A percentile compares a stretch with the other conserved stretches of the same genome.
Evolutionary conservation across 2,113 vertebrate genomes (phyloP).

Genomic region (Pelodiscus sinensis): DNA sequence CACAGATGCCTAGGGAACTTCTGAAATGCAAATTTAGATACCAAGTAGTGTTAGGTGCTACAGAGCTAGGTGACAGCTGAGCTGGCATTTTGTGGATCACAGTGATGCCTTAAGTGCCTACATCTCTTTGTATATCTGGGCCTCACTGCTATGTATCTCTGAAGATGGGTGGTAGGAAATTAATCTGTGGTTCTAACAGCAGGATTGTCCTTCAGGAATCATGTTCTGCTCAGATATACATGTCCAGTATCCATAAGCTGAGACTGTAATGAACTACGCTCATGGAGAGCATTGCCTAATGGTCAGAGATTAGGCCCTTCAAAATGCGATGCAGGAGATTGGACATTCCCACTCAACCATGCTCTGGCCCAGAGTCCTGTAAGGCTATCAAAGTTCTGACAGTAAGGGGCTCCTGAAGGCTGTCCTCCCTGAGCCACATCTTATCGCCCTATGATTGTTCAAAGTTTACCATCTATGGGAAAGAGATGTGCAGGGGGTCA

Average conservation of each 20-base stretch:
- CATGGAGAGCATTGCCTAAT: not conserved
- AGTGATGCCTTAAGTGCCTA: not conserved
- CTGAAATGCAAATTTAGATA: not conserved
- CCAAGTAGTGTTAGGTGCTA: not conserved
- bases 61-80: not conserved
- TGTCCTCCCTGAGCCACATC: not conserved
- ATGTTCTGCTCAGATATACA: not conserved
- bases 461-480: not conserved
- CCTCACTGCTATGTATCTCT: not conserved
- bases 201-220: not conserved
- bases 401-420: not conserved
- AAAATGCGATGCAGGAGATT: not conserved
- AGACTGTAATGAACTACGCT: not conserved
- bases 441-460: not conserved
- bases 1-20: not conserved
- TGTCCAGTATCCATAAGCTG: not conserved
- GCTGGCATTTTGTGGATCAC: not conserved
- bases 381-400: not conserved
- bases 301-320: not conserved
- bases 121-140: not conserved
- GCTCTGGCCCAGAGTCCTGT: not conserved
- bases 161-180: constrained; percentile 16
- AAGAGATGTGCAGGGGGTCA: not conserved
- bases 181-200: not conserved
- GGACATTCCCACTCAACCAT: not conserved